Conservation (phyloP, 2,888 invertebrate species). For the Lomographa bimaculata region DNA sequence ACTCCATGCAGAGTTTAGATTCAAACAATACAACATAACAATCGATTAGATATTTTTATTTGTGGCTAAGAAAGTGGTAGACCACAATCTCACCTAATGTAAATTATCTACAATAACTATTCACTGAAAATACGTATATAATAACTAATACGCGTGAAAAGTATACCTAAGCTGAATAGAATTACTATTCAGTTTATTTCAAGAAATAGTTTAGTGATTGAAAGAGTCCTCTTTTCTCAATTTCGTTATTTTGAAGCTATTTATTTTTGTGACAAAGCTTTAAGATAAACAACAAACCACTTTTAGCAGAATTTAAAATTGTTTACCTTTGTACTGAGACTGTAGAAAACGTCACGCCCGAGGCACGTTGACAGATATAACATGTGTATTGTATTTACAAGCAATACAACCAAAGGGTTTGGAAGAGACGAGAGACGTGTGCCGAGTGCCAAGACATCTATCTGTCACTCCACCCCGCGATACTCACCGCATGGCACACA, state of each 20-base stretch:
- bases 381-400: slow-evolving; percentile 26
- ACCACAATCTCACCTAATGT: too few species aligned
- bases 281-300: slow-evolving; percentile 36
- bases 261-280: slow-evolving; percentile 34
- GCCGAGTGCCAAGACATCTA: slow-evolving; percentile 50
- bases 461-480: slow-evolving; percentile 44
- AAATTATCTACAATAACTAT: slow-evolving; percentile 3
- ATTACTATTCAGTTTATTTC: too few species aligned
- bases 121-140: too few species aligned
- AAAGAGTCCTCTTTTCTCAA: too few species aligned
- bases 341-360: slow-evolving; percentile 40
- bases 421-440: slow-evolving; percentile 46
- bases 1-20: too few species aligned
- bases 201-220: too few species aligned
- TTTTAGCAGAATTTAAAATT: slow-evolving; percentile 23
- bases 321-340: slow-evolving; percentile 17
- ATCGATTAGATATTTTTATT: too few species aligned
- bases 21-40: too few species aligned
- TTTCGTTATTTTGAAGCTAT: slow-evolving; percentile 13
- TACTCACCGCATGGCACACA: slow-evolving; percentile 61
- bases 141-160: too few species aligned
- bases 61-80: too few species aligned
- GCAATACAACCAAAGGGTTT: slow-evolving; percentile 52
- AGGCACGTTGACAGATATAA: slow-evolving; percentile 40
- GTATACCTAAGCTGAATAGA: too few species aligned